Conservation (phyloP, 2,797 vertebrate species). For the Bradypodion ventrale region DNA sequence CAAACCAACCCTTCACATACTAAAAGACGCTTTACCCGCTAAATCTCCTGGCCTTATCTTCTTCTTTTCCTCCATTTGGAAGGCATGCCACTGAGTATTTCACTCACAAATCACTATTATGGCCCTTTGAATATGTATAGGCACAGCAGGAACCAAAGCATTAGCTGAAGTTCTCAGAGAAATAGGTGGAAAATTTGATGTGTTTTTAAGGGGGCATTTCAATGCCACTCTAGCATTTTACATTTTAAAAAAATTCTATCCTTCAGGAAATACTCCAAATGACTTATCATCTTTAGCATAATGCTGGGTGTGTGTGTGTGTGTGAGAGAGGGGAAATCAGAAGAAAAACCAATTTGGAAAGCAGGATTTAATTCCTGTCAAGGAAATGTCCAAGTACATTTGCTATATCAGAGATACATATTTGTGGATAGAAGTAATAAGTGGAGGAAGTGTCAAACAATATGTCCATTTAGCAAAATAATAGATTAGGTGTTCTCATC, state of each 20-base stretch:
- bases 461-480: constrained; percentile 37
- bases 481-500: constrained; percentile 11
- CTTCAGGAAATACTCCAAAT: constrained; percentile 64
- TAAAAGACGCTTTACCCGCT: constrained; percentile 54
- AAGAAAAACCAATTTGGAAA: constrained; percentile 61
- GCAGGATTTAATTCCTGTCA: constrained; percentile 71
- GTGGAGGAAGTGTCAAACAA: constrained; percentile 21
- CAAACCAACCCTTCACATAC: constrained; percentile 5
- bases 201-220: constrained; percentile 72
- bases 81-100: constrained; percentile 66
- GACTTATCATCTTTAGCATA: constrained; percentile 75
- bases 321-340: constrained; percentile 43
- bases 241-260: constrained; percentile 64
- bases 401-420: constrained; percentile 61
- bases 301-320: no score
- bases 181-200: constrained; percentile 56
- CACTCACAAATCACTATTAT: constrained; percentile 71
- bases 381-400: constrained; percentile 60
- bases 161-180: constrained; percentile 62
- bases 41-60: constrained; percentile 39
- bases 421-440: constrained; percentile 47
- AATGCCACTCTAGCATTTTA: constrained; percentile 75
- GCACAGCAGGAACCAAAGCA: constrained; percentile 75
- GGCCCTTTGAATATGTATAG: constrained; percentile 76
- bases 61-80: constrained; percentile 63